Evolutionary conservation across 2,797 vertebrate genomes (phyloP).

Genomic region (Helarctos malayanus): DNA sequence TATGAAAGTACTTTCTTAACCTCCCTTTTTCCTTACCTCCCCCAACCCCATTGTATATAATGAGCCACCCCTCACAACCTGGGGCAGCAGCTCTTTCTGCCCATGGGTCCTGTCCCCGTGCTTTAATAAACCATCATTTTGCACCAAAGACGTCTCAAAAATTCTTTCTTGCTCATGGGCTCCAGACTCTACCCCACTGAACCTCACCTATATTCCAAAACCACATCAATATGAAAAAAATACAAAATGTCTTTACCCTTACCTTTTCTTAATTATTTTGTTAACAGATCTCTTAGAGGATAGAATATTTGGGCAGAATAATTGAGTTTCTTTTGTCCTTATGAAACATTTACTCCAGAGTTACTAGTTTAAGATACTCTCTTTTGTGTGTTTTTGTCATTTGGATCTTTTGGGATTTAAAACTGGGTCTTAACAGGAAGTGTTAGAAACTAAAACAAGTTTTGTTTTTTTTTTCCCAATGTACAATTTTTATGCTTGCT

Average conservation of each 20-base stretch:
- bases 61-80: too few relatives aligned
- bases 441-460: slow-evolving; percentile 52
- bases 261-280: background rate
- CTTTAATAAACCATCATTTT: too few relatives aligned
- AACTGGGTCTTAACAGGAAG: slow-evolving; percentile 3
- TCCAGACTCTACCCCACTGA: too few relatives aligned
- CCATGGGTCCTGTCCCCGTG: too few relatives aligned
- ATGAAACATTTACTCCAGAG: background rate
- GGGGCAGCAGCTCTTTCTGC: too few relatives aligned
- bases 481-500: slow-evolving; percentile 15
- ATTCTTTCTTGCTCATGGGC: too few relatives aligned
- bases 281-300: background rate
- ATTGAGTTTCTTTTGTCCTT: background rate
- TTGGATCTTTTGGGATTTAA: background rate
- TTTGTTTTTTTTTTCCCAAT: background rate
- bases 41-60: too few relatives aligned
- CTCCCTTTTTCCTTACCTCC: too few relatives aligned
- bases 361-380: background rate
- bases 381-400: slow-evolving; percentile 17
- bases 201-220: too few relatives aligned
- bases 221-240: background rate
- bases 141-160: too few relatives aligned
- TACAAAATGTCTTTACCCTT: background rate
- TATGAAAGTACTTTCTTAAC: too few relatives aligned
- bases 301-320: slow-evolving; percentile 30